Base-by-base conservation (phyloP, 2,113 vertebrate genomes). In the Aviceda subcristata region DNA sequence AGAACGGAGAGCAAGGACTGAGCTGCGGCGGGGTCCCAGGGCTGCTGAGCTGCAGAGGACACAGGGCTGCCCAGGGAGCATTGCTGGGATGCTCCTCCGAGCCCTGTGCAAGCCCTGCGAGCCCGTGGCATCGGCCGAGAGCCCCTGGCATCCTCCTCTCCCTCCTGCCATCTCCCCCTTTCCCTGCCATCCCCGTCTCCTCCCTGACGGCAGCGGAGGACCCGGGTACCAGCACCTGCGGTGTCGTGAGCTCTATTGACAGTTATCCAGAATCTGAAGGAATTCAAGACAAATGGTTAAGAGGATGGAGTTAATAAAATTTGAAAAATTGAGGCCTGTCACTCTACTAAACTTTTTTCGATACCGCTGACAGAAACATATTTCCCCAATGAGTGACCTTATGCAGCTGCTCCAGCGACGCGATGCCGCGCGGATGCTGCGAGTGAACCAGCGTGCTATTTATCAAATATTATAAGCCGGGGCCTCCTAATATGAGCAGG, bases 301-400 rank as follows among this genome's bases (percentile, higher is more conserved):
- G 97, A 92, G 98, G 97, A 97, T 46, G 67, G 98, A 98, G 98
- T 98, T 98, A 98, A 99, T 98, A 99, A 98, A 98, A 98, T 97
- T 97, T 98, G 98, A 99, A 98, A 98, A 99, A 99, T 99, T 97
- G 97, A 98, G 97, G 88, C 95, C 98, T 98, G 98, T 98, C 98
- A 98, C 97, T 97, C 97, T 34, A 46, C 97, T 98, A 98, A 98
- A 98, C 98, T 98, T 98, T 98, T 97, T 98, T 98, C 98, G 97
- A 98, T 98, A 96, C 98, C 63, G 74, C 97, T 97, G 98, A 98
- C 98, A 98, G 97, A 85, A 98, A 98, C 97, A 98, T 98, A 99
- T 99, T 99, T 98, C 98, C 98, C 98, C 98, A 98, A 98, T 98
- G 98, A 98, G 97, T 98, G 98, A 98, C 98, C 98, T 98, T 96